Evolutionary conservation across 2,888 invertebrate genomes (phyloP), one percentile per base, ranked within the genome.

Genomic region (Eupithecia abbreviata): DNA sequence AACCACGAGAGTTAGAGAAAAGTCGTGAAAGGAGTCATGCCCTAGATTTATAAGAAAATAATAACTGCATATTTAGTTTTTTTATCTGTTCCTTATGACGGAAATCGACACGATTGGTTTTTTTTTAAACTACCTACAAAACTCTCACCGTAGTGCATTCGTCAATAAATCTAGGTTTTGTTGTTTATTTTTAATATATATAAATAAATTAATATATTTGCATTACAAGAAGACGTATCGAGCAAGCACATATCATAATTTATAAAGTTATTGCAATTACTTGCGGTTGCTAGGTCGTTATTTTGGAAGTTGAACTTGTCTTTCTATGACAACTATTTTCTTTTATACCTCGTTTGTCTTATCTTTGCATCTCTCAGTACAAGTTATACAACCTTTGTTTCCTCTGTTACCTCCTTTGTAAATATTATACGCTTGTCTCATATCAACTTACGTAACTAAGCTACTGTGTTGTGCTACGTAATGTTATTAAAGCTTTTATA

Each of bases 401-500:
- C 62, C 30, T 30, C 10, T 12, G 10, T 58, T 7, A 55, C 55
- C 55, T 58, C 58, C 30, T 12, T 18, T 62, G 62, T 62, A 62
- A 62, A 62, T 62, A 62, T 30, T 30, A 62, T 30, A 62, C 30
- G 10, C 62, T 62, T 18, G 55, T 62, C 62, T 62, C 30, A 62
- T 62, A 10, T 62, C 62, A 62, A 62, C 18, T 62, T 30, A 62
- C 30, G 30, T 12, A 62, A 62, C 12, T 18, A 58, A 30, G 55
- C 18, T 58, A 58, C 58, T 62, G 30, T 62, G 18, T 30, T 30
- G 9, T 58, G 55, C 55, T 0, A 18, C 18, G 55, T 58, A 58
- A 70, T 67, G 67, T 67, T 67, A 67, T 67, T 67, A 42, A 42
- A 67, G 15, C 13, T 42, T 67, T 43, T 43, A 30, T 13, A 4